Evolutionary conservation across 2,797 vertebrate species (phyloP).

Genomic region (Ficedula albicollis): DNA sequence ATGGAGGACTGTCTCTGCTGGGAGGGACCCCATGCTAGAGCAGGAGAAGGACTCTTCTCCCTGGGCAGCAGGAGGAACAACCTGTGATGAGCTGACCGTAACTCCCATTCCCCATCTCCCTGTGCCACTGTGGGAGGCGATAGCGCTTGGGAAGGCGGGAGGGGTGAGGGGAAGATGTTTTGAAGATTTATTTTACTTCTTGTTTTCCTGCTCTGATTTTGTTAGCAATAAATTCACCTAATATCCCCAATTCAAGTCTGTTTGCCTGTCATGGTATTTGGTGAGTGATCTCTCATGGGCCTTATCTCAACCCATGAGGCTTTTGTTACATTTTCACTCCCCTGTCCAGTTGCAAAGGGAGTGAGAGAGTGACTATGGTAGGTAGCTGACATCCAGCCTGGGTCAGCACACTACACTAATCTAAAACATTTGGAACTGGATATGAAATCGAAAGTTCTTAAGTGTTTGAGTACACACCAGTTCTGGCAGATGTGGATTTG

Average conservation of each 20-base stretch:
- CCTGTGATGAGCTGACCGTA: background rate
- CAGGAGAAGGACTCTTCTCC: background rate
- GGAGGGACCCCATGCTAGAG: rapidly evolving
- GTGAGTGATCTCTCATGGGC: background rate
- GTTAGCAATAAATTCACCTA: background rate
- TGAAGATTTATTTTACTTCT: background rate
- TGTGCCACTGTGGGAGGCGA: background rate
- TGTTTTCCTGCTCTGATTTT: background rate
- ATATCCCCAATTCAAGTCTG: background rate
- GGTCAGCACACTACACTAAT: background rate
- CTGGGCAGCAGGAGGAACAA: background rate
- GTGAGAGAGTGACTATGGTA: too few species aligned
- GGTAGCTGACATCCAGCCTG: background rate
- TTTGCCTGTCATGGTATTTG: background rate
- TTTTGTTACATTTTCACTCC: background rate
- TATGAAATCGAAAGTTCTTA: background rate
- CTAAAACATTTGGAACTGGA: background rate
- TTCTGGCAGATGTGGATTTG: background rate
- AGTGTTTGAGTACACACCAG: background rate
- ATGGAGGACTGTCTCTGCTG: background rate
- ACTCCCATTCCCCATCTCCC: background rate
- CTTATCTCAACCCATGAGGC: background rate
- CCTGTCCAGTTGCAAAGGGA: background rate
- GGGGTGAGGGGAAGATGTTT: background rate
- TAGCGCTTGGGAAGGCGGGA: background rate